A percentile compares a stretch with the other conserved stretches of the same genome.
Evolutionary conservation across 2,888 invertebrate genomes (phyloP).

Genomic region (Tuberolachnus salignus): DNA sequence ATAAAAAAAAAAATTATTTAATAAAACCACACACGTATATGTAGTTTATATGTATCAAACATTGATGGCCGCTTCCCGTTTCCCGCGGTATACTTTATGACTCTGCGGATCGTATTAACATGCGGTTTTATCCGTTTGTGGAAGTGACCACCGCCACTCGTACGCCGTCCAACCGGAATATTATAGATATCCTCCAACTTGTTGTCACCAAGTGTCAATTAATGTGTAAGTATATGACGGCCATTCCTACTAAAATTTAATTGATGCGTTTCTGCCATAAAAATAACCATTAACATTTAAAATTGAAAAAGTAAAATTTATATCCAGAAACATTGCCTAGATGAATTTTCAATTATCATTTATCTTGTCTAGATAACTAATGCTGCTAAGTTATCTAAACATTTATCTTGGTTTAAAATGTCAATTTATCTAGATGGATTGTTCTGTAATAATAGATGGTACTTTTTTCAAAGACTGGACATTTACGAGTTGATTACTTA

Average conservation of each 20-base stretch:
- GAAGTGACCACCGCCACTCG: conserved; percentile 15
- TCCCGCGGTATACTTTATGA: conserved; percentile 54
- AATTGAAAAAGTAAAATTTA: too few relatives aligned
- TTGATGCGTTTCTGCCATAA: background rate
- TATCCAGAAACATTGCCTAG: too few relatives aligned
- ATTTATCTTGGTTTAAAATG: too few relatives aligned
- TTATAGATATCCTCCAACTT: conserved; percentile 13
- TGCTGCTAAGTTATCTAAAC: too few relatives aligned
- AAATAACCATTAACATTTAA: too few relatives aligned
- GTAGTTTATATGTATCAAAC: conserved; percentile 14
- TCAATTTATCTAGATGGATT: too few relatives aligned
- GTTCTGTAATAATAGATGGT: too few relatives aligned
- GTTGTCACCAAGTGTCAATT: conserved; percentile 53
- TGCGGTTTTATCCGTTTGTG: conserved; percentile 56
- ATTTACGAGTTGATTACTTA: too few relatives aligned
- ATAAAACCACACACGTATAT: conserved; percentile 25
- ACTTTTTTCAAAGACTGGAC: too few relatives aligned
- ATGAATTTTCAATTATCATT: too few relatives aligned
- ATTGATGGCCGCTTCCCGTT: conserved; percentile 32
- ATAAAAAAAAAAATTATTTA: background rate
- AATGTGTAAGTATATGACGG: conserved; percentile 23
- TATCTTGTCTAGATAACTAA: too few relatives aligned
- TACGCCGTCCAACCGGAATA: conserved; percentile 37
- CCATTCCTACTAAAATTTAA: conserved; percentile 6
- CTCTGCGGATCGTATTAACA: conserved; percentile 42